These are phyloP conservation scores for Cyprinodon brontotheroides DNA, from an alignment of 2,113 vertebrate species.

Conservation along the genomic window DNA sequence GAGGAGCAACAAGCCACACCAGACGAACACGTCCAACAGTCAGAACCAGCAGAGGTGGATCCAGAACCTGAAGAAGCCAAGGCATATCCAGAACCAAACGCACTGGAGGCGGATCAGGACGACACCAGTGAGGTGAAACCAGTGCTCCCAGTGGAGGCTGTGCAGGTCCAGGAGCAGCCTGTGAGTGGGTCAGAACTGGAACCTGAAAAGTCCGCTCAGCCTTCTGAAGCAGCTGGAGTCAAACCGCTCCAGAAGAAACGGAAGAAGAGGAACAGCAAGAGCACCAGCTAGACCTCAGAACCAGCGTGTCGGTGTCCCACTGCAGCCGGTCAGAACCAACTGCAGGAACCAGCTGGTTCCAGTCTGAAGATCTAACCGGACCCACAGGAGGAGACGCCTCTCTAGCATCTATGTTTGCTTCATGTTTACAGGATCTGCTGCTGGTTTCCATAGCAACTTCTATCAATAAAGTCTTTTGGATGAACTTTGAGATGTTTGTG, in stretches of 20 bases:
- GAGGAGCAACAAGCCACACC: constrained; percentile 9
- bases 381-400: not conserved
- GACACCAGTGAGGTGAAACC: constrained; percentile 11
- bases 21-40: not conserved
- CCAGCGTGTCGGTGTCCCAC: constrained; percentile 5
- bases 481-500: not conserved
- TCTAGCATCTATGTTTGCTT: not conserved
- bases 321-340: not conserved
- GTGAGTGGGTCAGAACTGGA: not conserved
- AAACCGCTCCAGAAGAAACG: constrained; percentile 67
- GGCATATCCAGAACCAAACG: not conserved
- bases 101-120: not conserved
- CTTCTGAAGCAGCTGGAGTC: constrained; percentile 7
- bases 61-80: not conserved
- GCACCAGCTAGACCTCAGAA: constrained; percentile 34
- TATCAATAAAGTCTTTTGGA: not conserved
- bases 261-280: constrained; percentile 66
- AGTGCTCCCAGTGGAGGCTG: not conserved
- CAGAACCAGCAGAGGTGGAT: not conserved
- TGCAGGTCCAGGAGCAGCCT: constrained; percentile 13
- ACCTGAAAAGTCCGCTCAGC: not conserved
- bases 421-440: not conserved
- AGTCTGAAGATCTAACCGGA: not conserved
- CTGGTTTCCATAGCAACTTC: not conserved
- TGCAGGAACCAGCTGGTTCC: not conserved